Conservation (phyloP, 2,797 vertebrate species). For the Alectoris magna region DNA sequence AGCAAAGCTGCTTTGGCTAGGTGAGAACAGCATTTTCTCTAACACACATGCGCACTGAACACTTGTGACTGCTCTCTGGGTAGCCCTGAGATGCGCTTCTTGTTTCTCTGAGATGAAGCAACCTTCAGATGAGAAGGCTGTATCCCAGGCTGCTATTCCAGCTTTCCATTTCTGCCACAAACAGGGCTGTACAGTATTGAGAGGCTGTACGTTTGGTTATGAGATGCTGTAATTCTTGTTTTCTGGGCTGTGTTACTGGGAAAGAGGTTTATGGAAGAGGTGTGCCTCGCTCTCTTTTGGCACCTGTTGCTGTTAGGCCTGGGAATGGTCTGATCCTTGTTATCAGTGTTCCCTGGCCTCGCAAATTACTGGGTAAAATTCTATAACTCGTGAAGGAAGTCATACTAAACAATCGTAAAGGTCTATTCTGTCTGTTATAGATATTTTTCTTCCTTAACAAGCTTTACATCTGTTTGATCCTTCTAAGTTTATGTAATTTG, state of each 20-base stretch:
- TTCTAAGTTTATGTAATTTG: background rate
- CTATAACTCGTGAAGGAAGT: background rate
- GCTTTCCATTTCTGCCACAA: background rate
- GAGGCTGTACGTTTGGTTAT: background rate
- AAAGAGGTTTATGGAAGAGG: conserved; percentile 34
- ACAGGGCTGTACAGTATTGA: background rate
- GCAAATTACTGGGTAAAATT: background rate
- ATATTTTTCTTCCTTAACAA: background rate
- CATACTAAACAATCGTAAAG: background rate
- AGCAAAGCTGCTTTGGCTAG: background rate
- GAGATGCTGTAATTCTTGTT: background rate
- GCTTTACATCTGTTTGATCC: background rate
- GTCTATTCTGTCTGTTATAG: background rate
- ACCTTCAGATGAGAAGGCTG: background rate
- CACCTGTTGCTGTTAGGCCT: background rate
- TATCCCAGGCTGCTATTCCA: background rate
- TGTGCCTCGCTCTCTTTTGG: background rate
- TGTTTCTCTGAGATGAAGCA: background rate
- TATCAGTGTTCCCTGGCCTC: background rate
- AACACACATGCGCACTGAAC: background rate
- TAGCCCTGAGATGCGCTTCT: background rate
- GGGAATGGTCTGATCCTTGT: background rate
- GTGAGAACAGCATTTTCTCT: conserved; percentile 14
- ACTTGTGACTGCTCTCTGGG: background rate
- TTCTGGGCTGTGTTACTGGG: background rate